Conservation (phyloP, 2,888 invertebrate genomes). For the Zygogramma bicolorata region DNA sequence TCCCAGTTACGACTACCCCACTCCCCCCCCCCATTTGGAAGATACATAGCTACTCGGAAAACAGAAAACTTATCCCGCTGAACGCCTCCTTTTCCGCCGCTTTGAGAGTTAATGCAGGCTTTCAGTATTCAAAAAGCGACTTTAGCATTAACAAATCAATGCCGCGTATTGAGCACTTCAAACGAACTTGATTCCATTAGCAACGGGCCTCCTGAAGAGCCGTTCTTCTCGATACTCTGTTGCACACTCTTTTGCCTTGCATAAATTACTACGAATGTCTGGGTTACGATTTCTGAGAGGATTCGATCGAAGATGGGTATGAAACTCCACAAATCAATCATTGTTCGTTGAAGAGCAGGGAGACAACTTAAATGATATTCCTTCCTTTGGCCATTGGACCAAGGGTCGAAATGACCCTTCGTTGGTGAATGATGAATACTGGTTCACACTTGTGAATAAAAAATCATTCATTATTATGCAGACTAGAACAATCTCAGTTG, state of each 20-base stretch:
- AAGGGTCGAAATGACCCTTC: too few relatives aligned
- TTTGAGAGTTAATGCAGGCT: constrained; percentile 11
- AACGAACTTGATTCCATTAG: constrained; percentile 41
- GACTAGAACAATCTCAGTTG: too few relatives aligned
- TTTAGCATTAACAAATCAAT: constrained; percentile 34
- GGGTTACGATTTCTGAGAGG: neutral
- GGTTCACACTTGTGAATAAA: too few relatives aligned
- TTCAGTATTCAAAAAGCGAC: constrained; percentile 27
- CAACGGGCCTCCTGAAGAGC: constrained; percentile 11
- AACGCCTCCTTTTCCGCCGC: neutral
- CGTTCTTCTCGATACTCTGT: neutral
- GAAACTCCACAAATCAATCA: neutral
- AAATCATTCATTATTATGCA: too few relatives aligned
- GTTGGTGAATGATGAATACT: too few relatives aligned
- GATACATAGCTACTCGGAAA: neutral
- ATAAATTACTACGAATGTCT: constrained; percentile 13
- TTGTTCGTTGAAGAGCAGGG: neutral
- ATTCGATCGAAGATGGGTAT: neutral
- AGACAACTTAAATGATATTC: too few relatives aligned
- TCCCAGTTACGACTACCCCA: too few relatives aligned
- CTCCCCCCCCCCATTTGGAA: neutral
- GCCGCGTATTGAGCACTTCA: constrained; percentile 40
- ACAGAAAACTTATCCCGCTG: constrained; percentile 5
- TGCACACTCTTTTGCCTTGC: constrained; percentile 10
- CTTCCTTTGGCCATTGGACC: too few relatives aligned